Percentiles rank a stretch among this genome's conserved stretches.
Evolutionary conservation across 2,113 vertebrate species (phyloP).

Genomic region (Egretta garzetta): DNA sequence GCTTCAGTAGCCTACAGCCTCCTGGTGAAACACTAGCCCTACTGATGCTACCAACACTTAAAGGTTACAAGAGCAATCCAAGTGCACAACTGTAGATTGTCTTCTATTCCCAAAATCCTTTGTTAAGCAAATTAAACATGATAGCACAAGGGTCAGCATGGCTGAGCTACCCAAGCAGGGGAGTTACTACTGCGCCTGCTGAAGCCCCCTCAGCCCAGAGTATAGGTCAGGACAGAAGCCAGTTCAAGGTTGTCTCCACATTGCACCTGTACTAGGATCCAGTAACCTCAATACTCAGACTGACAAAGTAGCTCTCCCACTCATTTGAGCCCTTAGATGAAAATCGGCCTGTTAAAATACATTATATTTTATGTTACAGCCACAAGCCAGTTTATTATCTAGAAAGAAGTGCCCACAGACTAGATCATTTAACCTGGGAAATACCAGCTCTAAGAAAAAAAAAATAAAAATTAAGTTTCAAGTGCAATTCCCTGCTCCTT

Average conservation of each 20-base stretch:
- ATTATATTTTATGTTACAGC: not conserved
- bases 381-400: not conserved
- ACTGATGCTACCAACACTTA: not conserved
- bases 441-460: not conserved
- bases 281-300: not conserved
- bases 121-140: not conserved
- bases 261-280: not conserved
- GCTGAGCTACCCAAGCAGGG: not conserved
- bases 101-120: not conserved
- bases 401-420: not conserved
- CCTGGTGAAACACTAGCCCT: not conserved
- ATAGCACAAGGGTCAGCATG: not conserved
- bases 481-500: not conserved
- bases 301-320: not conserved
- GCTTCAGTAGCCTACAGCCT: not conserved
- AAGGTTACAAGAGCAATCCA: not conserved
- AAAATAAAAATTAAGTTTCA: not conserved
- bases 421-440: not conserved
- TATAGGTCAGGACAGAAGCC: not conserved
- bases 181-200: not conserved
- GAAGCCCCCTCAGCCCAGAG: not conserved
- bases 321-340: not conserved
- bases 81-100: rapidly evolving
- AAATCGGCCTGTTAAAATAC: not conserved
- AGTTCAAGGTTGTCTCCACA: not conserved